These are phyloP conservation scores for Drosophila limbata DNA, from an alignment of 2,888 invertebrate genomes.

Conservation along the genomic window DNA sequence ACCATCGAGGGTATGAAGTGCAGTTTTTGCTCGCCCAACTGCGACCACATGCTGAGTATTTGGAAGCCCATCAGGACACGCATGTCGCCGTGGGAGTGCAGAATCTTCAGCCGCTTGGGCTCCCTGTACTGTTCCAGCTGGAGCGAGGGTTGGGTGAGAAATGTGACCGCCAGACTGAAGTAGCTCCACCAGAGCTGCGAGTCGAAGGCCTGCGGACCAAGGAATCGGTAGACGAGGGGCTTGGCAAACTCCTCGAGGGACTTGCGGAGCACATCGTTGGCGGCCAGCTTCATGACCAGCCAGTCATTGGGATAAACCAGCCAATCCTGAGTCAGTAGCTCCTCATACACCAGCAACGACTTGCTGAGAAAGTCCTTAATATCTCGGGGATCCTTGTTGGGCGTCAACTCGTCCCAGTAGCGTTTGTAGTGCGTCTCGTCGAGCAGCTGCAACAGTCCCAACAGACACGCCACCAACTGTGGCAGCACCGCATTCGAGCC, in stretches of 20 bases:
- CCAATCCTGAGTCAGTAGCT: constrained; percentile 85
- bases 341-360: constrained; percentile 88
- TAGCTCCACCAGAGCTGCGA: constrained; percentile 92
- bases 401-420: constrained; percentile 92
- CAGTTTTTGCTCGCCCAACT: constrained; percentile 94
- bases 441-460: constrained; percentile 93
- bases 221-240: constrained; percentile 93
- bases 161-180: constrained; percentile 92
- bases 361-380: constrained; percentile 94
- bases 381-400: constrained; percentile 89
- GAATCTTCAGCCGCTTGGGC: constrained; percentile 91
- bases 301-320: constrained; percentile 93
- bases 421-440: constrained; percentile 95
- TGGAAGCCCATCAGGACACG: constrained; percentile 96
- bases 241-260: constrained; percentile 95
- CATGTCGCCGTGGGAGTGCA: constrained; percentile 95
- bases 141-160: constrained; percentile 92
- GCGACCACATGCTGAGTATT: constrained; percentile 96
- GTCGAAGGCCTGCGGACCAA: constrained; percentile 91
- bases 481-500: constrained; percentile 89
- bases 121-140: constrained; percentile 94
- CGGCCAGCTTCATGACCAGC: constrained; percentile 95
- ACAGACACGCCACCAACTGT: constrained; percentile 93
- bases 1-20: constrained; percentile 97
- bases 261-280: constrained; percentile 93